Conservation (phyloP, 2,113 vertebrate genomes). For the Trochalopteron elliotii region DNA sequence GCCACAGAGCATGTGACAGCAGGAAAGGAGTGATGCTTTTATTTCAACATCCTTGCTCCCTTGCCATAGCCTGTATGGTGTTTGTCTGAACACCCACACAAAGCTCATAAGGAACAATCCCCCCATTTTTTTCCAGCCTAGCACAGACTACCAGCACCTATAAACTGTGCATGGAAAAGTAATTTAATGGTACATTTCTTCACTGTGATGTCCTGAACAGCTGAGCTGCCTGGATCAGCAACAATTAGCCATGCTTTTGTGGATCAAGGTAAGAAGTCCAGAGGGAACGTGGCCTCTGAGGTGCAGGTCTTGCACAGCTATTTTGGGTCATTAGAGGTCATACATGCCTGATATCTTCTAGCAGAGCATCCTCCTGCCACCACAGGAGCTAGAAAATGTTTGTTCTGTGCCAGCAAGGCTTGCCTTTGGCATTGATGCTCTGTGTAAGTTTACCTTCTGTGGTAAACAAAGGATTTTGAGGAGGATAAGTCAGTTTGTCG, state of each 20-base stretch:
- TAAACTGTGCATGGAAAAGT: background rate
- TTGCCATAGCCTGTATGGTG: accelerated
- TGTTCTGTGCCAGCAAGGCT: background rate
- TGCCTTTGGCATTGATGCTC: background rate
- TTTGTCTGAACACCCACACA: background rate
- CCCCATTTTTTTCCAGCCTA: background rate
- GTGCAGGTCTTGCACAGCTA: background rate
- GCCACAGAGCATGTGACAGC: background rate
- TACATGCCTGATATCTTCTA: background rate
- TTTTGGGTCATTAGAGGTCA: background rate
- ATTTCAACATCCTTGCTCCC: background rate
- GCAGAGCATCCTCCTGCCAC: background rate
- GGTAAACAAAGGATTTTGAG: background rate
- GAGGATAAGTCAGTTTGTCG: background rate
- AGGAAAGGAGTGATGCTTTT: background rate
- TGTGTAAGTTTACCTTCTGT: background rate
- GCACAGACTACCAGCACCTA: background rate
- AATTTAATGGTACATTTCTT: background rate
- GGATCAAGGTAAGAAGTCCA: background rate
- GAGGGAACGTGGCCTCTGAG: background rate
- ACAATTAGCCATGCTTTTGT: background rate
- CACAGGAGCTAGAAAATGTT: background rate
- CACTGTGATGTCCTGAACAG: background rate
- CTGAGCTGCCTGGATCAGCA: background rate
- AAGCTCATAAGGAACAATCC: background rate